These are phyloP conservation scores for Cinara cedri DNA, from an alignment of 2,888 invertebrate genomes.

Conservation along the genomic window DNA sequence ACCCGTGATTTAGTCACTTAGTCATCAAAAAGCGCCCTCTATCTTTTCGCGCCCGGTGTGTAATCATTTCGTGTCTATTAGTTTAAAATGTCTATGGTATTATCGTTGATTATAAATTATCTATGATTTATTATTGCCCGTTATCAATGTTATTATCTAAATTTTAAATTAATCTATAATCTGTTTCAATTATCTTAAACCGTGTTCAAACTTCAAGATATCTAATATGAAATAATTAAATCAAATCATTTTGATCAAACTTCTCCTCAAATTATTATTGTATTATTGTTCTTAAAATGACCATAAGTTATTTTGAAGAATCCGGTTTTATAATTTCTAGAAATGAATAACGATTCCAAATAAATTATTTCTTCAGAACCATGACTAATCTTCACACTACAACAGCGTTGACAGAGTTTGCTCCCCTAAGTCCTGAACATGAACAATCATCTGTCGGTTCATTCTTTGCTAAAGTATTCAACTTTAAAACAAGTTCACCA, in stretches of 20 bases:
- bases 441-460: conserved; percentile 74
- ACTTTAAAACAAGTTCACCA: conserved; percentile 47
- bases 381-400: conserved; percentile 68
- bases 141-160: not conserved
- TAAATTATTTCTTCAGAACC: not conserved
- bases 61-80: no score
- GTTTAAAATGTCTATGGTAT: no score
- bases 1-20: no score
- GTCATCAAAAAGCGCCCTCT: no score
- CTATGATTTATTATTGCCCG: not conserved
- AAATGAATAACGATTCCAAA: not conserved
- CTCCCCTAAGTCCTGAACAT: conserved; percentile 77
- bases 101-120: not conserved
- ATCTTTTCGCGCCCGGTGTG: no score
- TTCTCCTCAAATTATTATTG: no score
- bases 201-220: no score
- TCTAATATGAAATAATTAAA: no score
- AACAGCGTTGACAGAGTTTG: conserved; percentile 78
- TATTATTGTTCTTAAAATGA: not conserved
- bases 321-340: not conserved
- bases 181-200: no score
- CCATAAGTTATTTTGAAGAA: not conserved
- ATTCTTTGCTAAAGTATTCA: conserved; percentile 77
- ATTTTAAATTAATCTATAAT: no score
- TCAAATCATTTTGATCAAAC: no score